These are phyloP conservation scores for Aleadryas rufinucha DNA, from an alignment of 2,113 vertebrate species.

Conservation along the genomic window DNA sequence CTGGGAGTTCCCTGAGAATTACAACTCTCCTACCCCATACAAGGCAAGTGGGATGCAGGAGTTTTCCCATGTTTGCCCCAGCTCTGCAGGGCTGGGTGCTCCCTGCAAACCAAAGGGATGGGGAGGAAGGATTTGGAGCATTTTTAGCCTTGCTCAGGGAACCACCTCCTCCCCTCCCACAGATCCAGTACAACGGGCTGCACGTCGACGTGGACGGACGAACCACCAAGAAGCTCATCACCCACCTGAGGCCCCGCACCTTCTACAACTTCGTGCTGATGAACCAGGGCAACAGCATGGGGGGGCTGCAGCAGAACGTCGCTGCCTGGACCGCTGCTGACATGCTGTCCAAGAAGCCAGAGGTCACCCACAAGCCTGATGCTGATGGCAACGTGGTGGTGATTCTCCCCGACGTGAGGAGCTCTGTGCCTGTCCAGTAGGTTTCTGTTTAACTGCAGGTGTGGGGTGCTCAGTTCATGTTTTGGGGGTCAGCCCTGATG, in stretches of 20 bases:
- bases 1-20: conserved; percentile 93
- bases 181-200: conserved; percentile 93
- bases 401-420: conserved; percentile 81
- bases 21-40: conserved; percentile 82
- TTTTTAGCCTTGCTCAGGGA: neutral
- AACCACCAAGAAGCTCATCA: conserved; percentile 86
- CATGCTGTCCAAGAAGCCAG: conserved; percentile 83
- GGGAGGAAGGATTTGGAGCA: neutral
- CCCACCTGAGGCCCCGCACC: conserved; percentile 85
- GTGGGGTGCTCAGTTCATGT: neutral
- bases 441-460: neutral
- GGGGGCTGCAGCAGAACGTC: conserved; percentile 86
- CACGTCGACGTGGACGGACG: conserved; percentile 89
- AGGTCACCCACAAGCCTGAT: conserved; percentile 82
- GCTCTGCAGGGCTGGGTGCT: neutral
- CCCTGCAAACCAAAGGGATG: rapidly evolving
- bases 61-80: neutral
- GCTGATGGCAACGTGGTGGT: conserved; percentile 83
- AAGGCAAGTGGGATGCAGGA: conserved; percentile 72
- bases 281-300: conserved; percentile 84
- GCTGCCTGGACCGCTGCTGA: conserved; percentile 85
- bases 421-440: conserved; percentile 85
- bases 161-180: neutral
- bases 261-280: conserved; percentile 91
- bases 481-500: neutral